Conservation (phyloP, 2,888 invertebrate genomes). For the Ecdyonurus torrentis region DNA sequence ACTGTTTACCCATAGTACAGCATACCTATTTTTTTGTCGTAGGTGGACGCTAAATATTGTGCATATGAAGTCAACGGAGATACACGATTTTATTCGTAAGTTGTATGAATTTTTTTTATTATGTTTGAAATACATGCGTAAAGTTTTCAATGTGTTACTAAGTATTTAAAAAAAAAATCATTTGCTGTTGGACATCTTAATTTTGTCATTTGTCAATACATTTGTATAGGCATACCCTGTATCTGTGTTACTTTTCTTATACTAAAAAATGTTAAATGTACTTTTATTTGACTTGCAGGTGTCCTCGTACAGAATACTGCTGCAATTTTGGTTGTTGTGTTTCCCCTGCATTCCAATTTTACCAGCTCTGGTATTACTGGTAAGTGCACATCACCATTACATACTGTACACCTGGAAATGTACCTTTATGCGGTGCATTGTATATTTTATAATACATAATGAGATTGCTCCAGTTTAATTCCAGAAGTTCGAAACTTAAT, state of each 20-base stretch:
- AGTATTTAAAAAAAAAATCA: no score
- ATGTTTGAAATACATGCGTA: no score
- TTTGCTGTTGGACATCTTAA: no score
- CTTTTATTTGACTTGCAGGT: no score
- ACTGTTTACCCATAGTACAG: no score
- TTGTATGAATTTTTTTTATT: conserved; percentile 10
- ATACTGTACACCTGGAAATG: no score
- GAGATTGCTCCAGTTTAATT: conserved; percentile 6
- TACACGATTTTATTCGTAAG: conserved; percentile 28
- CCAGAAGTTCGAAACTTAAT: background rate
- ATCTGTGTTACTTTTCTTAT: no score
- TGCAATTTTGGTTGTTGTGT: conserved; percentile 36
- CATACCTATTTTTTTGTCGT: conserved; percentile 3
- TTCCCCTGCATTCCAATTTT: conserved; percentile 33
- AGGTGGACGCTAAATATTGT: conserved; percentile 25
- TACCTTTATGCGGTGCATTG: no score
- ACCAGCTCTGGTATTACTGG: conserved; percentile 40
- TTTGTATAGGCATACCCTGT: background rate
- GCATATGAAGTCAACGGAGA: conserved; percentile 29
- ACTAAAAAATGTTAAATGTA: no score
- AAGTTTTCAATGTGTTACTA: no score
- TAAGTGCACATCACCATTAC: no score
- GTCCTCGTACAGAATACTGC: conserved; percentile 33
- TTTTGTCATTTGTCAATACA: conserved; percentile 1
- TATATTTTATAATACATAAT: no score